Evolutionary conservation across 2,888 invertebrate species (phyloP), one percentile per base, ranked within the genome.

Genomic region (Parnassius mnemosyne): DNA sequence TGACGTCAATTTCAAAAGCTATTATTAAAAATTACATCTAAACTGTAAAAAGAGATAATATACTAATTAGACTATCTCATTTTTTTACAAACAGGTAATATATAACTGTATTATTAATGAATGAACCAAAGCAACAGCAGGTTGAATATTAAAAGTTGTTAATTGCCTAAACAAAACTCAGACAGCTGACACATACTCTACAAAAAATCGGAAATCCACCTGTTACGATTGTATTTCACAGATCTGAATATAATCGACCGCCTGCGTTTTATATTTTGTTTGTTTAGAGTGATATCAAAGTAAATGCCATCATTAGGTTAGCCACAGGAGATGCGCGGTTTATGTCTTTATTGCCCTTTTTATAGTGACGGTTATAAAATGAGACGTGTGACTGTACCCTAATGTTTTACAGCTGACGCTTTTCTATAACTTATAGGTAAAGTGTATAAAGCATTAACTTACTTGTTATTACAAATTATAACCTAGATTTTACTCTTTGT

Each of bases 271-370:
- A 63, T 56, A 52, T 81, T 88, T 86, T 89, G 88, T 89, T 89
- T 89, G 86, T 87, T 89, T 88, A 86, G 74, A 81, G 73, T 72
- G 67, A 73, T 69, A 73, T 75, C 72, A 74, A 73, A 82, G 77
- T 81, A 80, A 86, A 84, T 78, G 79, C 74, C 73, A 75, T 83
- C 83, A 90, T 89, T 87, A 89, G 88, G 87, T 85, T 74, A 88
- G 87, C 89, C 90, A 66, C 90, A 89, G 85, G 89, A 86, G 87
- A 83, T 77, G 74, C 76, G 73, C 65, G 65, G 69, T 87, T 87
- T 85, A 87, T 87, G 78, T 72, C 79, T 87, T 84, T 84, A 89
- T 87, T 83, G 75, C 66, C 68, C 68, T 74, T 82, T 87, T 86
- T 87, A 87, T 85, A 81, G 75, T 71, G 77, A 64, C 70, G 71